Base-by-base conservation (phyloP, 2,888 invertebrate genomes). In the Drosophila paracracens region DNA sequence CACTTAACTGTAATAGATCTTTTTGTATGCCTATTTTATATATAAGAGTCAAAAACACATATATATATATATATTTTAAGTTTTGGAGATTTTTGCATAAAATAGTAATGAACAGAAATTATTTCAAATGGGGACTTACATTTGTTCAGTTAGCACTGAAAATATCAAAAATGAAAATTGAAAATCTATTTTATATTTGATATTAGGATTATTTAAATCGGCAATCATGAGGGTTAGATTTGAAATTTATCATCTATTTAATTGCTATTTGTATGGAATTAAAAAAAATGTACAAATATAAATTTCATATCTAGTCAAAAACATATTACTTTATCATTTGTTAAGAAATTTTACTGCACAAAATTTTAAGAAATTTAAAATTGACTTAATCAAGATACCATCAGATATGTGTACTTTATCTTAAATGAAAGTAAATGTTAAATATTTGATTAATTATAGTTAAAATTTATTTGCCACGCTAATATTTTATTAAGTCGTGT, bases 1-100 rank as follows among this genome's bases (percentile, higher is more conserved):
- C 74, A 78, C 58, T 18, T 21, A 40, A 52, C 48, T 35, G 31
- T 64, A 58, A 68, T 61, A 68, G 66, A 60, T 60, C 35, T 40
- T 54, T 48, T 13, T 35, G n/a, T 54, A 18, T 27, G 21, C 21
- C 25, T 50, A 21, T 18, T 8, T 46, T 58, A 48, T 35, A 11
- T 35, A 58, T 57, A 29, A 21, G 2, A 21, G 35, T 5, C 35
- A 36, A 27, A 50, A 10, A 29, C 21, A 51, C 8, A 36, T 11
- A 36, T 13, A 29, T 10, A 36, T 13, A 29, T 10, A 36, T n/a
- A 16, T 10, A 38, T 57, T 58, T 25, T 29, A 8, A 59, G 33
- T n/a, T 35, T 18, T 21, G 21, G 27, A 48, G 21, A 29, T 48
- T 64, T 63, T 61, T 70, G 33, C 38, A 25, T 7, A 21, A 29